Evolutionary conservation across 2,113 vertebrate genomes (phyloP).

Genomic region (Erythrolamprus reginae): DNA sequence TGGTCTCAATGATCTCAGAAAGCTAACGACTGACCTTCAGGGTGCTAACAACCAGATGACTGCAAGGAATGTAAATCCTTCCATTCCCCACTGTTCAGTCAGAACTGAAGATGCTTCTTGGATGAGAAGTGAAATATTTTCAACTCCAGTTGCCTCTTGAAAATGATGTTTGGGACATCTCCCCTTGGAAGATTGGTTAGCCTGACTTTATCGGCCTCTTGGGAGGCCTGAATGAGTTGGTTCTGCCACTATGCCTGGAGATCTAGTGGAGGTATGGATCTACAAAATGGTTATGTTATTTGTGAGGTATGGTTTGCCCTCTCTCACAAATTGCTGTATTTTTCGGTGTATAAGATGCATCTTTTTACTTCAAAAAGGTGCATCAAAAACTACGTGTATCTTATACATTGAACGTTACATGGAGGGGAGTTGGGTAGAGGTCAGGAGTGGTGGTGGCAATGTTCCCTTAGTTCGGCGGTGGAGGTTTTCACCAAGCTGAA

Average conservation of each 20-base stretch:
- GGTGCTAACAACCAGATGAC: not conserved
- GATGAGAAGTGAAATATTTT: not conserved
- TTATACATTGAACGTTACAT: no score
- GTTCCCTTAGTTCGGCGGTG: no score
- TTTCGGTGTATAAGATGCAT: no score
- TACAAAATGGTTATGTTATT: not conserved
- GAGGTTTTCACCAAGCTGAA: no score
- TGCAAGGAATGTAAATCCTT: not conserved
- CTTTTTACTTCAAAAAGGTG: no score
- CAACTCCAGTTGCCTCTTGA: not conserved
- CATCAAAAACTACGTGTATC: no score
- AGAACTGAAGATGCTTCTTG: not conserved
- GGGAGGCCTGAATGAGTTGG: not conserved
- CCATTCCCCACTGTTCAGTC: not conserved
- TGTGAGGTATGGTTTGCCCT: not conserved
- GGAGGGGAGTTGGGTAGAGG: no score
- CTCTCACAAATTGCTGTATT: no score
- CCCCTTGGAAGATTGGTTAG: not conserved
- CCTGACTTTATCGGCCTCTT: not conserved
- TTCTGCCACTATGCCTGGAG: not conserved
- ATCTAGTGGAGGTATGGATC: not conserved
- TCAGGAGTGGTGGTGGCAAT: no score
- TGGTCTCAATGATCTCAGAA: not conserved
- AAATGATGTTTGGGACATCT: not conserved
- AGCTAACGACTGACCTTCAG: not conserved